These are phyloP conservation scores for Lingula anatina DNA, from an alignment of 2,888 invertebrate genomes.

Conservation along the genomic window DNA sequence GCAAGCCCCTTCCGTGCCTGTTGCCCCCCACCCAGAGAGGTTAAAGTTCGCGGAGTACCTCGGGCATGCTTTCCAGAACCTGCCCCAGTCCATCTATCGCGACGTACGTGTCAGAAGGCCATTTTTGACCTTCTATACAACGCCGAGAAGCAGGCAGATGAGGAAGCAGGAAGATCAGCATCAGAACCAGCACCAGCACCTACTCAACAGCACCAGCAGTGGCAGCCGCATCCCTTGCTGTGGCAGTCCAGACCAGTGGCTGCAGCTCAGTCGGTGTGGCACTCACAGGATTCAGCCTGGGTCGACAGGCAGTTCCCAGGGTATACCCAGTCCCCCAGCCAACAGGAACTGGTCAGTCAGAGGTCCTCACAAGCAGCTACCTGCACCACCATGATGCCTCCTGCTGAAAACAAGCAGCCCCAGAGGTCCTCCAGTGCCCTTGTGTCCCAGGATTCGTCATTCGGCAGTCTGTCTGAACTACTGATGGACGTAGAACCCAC, in stretches of 20 bases:
- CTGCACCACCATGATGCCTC: too few relatives aligned
- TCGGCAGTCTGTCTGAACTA: conserved; percentile 4
- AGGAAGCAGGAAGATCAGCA: neutral
- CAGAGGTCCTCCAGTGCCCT: too few relatives aligned
- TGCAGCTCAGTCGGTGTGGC: conserved; percentile 11
- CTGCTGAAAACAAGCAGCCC: too few relatives aligned
- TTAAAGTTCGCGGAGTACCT: conserved; percentile 14
- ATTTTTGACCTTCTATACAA: neutral
- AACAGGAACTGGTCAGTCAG: neutral
- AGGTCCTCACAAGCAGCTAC: too few relatives aligned
- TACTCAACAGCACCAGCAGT: neutral
- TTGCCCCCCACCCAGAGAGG: conserved; percentile 11
- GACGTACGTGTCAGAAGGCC: conserved; percentile 1
- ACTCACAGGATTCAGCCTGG: conserved; percentile 11
- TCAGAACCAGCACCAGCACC: neutral
- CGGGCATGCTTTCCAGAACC: conserved; percentile 14
- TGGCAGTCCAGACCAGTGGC: conserved; percentile 10
- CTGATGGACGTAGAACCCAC: conserved; percentile 9
- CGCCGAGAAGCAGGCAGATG: neutral
- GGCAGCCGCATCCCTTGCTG: conserved; percentile 9
- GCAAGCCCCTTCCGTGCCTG: conserved; percentile 11
- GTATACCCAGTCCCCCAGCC: conserved; percentile 1
- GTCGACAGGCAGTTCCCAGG: conserved; percentile 9
- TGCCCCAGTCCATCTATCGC: conserved; percentile 11
- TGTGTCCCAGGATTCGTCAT: conserved; percentile 6